phyloP scores from a whole-genome alignment of 2,113 vertebrate genomes.

The Pedetes capensis region DNA sequence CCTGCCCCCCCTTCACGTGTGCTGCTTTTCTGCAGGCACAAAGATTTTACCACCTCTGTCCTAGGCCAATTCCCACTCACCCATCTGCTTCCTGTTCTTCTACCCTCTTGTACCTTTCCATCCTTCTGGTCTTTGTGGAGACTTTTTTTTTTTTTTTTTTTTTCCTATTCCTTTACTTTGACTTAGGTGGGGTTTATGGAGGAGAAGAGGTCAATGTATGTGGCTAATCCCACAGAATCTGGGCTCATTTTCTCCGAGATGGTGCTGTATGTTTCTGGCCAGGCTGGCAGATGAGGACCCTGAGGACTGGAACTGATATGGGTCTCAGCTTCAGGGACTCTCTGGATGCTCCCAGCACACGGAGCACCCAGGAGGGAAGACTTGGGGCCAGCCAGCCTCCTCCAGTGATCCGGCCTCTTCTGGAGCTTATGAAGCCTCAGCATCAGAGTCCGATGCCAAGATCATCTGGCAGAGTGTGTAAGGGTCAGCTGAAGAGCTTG shows the following conservation, averaged over 20 bases:
- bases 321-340: neutral
- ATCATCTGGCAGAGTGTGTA: neutral
- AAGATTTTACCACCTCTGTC: neutral
- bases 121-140: neutral
- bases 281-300: neutral
- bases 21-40: neutral
- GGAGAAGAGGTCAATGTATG: neutral
- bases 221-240: neutral
- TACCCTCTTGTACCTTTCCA: neutral
- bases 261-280: neutral
- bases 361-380: neutral
- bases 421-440: neutral
- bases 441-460: neutral
- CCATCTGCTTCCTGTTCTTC: neutral
- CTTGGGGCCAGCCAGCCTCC: neutral
- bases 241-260: neutral
- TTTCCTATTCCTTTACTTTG: neutral
- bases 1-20: neutral
- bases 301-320: neutral
- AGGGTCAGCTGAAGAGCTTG: neutral
- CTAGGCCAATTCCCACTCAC: neutral
- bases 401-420: neutral
- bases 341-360: neutral
- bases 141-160: too few species aligned
- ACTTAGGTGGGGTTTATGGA: neutral